Evolutionary conservation across 2,888 invertebrate genomes (phyloP), one percentile per base, ranked within the genome.

Genomic region (Cosmopolites sordidus): DNA sequence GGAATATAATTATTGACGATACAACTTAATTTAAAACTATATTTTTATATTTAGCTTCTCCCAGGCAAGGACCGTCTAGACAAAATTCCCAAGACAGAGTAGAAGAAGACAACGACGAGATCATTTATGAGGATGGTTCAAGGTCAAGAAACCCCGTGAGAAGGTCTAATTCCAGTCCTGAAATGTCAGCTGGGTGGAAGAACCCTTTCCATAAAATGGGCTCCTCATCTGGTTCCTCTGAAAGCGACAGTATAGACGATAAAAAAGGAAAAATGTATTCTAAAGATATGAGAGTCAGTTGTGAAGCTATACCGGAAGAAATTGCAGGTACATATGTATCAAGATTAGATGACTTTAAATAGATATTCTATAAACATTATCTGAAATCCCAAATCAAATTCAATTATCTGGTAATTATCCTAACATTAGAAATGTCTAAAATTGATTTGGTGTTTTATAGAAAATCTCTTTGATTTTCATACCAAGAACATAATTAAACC

Each of bases 281-380:
- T 62, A 87, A 87, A 73, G 89, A 88, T 73, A 84, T 85, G 82
- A 81, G 89, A 62, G 89, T 89, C 14, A 90, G 90, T 69, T 92
- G 90, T 73, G 92, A 92, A 75, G 90, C 92, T 51, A 92, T 92
- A 67, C 92, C 92, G 8, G 92, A 92, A 76, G 92, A 92, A 79
- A 89, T 89, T 68, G 82, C 82, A 17, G 87, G 73, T 60, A 56
- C 48, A 51, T 29, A 29, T n/a, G n/a, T n/a, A n/a, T n/a, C n/a
- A n/a, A n/a, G n/a, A n/a, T n/a, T n/a, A n/a, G n/a, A n/a, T n/a
- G n/a, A n/a, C n/a, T n/a, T n/a, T n/a, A n/a, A n/a, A n/a, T n/a
- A n/a, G n/a, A n/a, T n/a, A n/a, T n/a, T n/a, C n/a, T n/a, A n/a
- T n/a, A n/a, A n/a, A n/a, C n/a, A n/a, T n/a, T n/a, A n/a, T n/a